Percentiles rank a stretch among this genome's conserved stretches.
phyloP scores from a whole-genome alignment of 2,888 invertebrate species.

The Neuroscelio doddi region DNA sequence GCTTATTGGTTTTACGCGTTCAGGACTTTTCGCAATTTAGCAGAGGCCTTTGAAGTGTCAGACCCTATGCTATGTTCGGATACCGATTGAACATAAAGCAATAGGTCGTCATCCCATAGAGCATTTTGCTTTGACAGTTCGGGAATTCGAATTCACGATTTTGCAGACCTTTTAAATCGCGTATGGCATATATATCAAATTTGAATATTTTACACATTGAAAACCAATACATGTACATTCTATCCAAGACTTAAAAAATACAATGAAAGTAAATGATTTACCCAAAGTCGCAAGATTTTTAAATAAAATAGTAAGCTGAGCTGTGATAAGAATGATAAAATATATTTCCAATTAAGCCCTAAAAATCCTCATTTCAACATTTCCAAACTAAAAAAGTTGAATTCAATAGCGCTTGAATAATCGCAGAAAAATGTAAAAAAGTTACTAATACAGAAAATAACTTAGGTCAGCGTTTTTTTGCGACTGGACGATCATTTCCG shows the following conservation, averaged over 20 bases:
- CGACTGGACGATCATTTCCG: neutral
- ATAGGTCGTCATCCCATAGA: slow-evolving; percentile 43
- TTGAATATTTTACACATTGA: slow-evolving; percentile 36
- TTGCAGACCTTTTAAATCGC: slow-evolving; percentile 27
- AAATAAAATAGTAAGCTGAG: no score
- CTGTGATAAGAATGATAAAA: no score
- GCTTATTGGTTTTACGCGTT: slow-evolving; percentile 58
- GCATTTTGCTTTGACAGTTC: slow-evolving; percentile 47
- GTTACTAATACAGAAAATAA: slow-evolving; percentile 35
- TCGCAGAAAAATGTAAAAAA: no score
- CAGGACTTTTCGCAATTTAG: slow-evolving; percentile 57
- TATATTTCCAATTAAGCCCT: no score
- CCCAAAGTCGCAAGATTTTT: no score
- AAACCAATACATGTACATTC: no score
- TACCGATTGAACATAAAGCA: slow-evolving; percentile 47
- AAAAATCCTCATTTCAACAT: no score
- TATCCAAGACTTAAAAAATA: no score
- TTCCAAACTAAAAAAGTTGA: no score
- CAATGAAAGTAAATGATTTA: no score
- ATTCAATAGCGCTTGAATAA: no score
- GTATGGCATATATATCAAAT: slow-evolving; percentile 39
- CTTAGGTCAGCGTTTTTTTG: slow-evolving; percentile 27
- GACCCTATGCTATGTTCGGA: slow-evolving; percentile 50
- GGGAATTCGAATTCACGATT: slow-evolving; percentile 48
- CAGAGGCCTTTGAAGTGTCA: slow-evolving; percentile 53